Evolutionary conservation across 2,113 vertebrate genomes (phyloP).

Genomic region (Cyprinodon variegatus): DNA sequence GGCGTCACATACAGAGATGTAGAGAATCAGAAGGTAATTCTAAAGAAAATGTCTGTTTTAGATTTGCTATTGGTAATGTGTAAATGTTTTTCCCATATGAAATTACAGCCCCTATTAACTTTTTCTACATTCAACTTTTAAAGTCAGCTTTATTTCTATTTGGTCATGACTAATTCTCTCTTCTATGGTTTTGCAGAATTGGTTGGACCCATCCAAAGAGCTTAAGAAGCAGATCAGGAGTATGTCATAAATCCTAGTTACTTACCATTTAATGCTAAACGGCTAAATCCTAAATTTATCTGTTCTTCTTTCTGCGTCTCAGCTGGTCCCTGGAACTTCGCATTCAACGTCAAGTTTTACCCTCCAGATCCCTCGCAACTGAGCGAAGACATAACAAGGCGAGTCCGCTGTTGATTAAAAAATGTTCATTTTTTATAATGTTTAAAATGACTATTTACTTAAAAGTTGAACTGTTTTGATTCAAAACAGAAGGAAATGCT

Average conservation of each 20-base stretch:
- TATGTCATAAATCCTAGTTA: constrained; percentile 76
- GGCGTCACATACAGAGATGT: constrained; percentile 91
- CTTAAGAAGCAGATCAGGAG: constrained; percentile 97
- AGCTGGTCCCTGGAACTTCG: constrained; percentile 96
- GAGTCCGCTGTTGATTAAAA: constrained; percentile 11
- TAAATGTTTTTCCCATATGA: not conserved
- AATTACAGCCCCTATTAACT: not conserved
- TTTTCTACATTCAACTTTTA: not conserved
- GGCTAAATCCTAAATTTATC: constrained; percentile 10
- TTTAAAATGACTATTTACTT: not conserved
- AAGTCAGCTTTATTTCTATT: not conserved
- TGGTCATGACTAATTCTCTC: not conserved
- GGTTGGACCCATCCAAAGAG: constrained; percentile 95
- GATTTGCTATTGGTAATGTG: too few relatives aligned
- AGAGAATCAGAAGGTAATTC: constrained; percentile 93
- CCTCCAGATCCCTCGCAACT: constrained; percentile 95
- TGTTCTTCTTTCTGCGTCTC: constrained; percentile 48
- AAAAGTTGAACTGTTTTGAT: not conserved
- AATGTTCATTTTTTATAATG: not conserved
- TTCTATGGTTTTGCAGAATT: constrained; percentile 84
- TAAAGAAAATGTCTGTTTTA: not conserved
- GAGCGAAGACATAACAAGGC: constrained; percentile 98
- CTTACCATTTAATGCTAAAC: not conserved
- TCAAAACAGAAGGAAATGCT: not conserved
- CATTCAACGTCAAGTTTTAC: constrained; percentile 99